phyloP scores from a whole-genome alignment of 2,113 vertebrate species.

The Cervus canadensis region DNA sequence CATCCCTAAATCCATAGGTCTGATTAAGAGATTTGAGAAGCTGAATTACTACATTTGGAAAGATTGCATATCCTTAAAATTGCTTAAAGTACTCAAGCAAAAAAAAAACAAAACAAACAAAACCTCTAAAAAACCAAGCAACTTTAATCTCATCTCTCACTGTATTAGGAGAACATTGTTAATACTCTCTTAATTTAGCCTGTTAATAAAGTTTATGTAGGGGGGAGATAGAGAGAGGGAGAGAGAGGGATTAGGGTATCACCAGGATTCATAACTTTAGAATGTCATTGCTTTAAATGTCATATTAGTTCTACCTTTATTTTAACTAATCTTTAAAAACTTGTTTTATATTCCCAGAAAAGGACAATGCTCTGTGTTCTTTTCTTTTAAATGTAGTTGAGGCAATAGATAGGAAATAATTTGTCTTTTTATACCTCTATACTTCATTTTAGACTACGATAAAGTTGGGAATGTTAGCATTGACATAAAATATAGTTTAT shows the following conservation, averaged over 20 bases:
- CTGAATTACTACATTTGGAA: constrained; percentile 33
- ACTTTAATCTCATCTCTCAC: neutral
- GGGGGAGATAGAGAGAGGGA: neutral
- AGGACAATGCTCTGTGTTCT: neutral
- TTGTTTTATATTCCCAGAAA: neutral
- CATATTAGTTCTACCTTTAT: neutral
- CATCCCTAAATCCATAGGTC: neutral
- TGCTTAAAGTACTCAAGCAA: neutral
- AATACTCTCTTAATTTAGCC: neutral
- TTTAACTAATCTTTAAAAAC: neutral
- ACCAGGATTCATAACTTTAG: neutral
- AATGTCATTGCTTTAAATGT: neutral
- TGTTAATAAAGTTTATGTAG: neutral
- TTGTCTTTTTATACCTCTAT: neutral
- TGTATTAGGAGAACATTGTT: neutral
- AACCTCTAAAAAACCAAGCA: neutral
- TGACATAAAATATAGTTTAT: neutral
- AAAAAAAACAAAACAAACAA: neutral
- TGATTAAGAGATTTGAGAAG: neutral
- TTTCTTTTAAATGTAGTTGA: neutral
- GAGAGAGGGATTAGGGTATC: neutral
- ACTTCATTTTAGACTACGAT: constrained; percentile 10
- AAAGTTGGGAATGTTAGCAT: neutral
- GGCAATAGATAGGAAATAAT: neutral
- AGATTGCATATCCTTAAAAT: neutral